Conservation (phyloP, 2,797 vertebrate species). For the Lacerta bilineata region DNA sequence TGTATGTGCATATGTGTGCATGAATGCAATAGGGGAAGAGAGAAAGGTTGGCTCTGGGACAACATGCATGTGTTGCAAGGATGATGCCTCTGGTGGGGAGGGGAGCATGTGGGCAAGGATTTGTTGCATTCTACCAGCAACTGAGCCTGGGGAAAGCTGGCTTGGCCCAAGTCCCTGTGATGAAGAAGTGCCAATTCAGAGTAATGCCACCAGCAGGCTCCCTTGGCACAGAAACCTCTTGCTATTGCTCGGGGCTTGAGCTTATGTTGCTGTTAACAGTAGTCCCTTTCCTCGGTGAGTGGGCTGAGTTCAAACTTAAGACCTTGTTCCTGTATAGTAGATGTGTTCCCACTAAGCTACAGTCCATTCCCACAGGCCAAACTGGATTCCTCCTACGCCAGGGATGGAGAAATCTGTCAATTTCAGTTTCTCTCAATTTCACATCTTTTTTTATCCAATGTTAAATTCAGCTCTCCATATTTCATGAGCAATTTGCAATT, state of each 20-base stretch:
- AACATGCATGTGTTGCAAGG: neutral
- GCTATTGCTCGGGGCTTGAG: neutral
- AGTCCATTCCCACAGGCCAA: too few species aligned
- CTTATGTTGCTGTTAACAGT: neutral
- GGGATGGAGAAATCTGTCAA: too few species aligned
- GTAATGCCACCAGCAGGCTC: too few species aligned
- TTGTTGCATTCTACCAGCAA: neutral
- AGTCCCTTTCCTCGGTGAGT: neutral
- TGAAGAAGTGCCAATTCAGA: neutral
- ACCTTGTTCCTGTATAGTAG: too few species aligned
- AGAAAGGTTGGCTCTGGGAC: neutral
- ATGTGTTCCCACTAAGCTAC: too few species aligned
- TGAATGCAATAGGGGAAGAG: neutral
- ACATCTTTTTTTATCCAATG: too few species aligned
- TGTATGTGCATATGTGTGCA: too few species aligned
- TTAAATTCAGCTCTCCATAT: too few species aligned
- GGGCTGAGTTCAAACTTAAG: neutral
- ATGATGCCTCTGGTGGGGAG: neutral
- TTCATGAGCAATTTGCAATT: too few species aligned
- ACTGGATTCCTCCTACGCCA: too few species aligned
- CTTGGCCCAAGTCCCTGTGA: neutral
- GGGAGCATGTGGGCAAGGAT: neutral
- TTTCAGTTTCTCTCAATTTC: too few species aligned
- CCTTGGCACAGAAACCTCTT: neutral
- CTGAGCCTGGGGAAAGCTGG: neutral